These are phyloP conservation scores for Vimba vimba DNA, from an alignment of 2,113 vertebrate genomes.

Conservation along the genomic window DNA sequence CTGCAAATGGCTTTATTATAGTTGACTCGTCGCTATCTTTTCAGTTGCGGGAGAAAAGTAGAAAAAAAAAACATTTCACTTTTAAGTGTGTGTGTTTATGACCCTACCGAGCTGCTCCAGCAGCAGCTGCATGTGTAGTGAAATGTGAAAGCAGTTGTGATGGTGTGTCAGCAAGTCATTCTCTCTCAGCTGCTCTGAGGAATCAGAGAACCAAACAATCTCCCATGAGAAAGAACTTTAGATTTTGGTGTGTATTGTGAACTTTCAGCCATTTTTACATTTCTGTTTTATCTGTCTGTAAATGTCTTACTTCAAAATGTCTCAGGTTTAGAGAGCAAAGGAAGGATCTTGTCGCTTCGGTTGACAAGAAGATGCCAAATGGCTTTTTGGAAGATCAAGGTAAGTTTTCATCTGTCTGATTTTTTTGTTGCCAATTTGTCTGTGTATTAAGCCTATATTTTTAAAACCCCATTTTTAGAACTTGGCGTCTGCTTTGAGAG, in stretches of 20 bases:
- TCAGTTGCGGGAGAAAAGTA: not conserved
- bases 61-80: not conserved
- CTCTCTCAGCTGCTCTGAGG: constrained; percentile 49
- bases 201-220: constrained; percentile 34
- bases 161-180: constrained; percentile 39
- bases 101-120: constrained; percentile 19
- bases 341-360: constrained; percentile 87
- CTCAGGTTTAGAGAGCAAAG: constrained; percentile 91
- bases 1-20: not conserved
- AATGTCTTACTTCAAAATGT: constrained; percentile 25
- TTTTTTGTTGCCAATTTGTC: not conserved
- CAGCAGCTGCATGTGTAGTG: constrained; percentile 46
- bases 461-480: not conserved
- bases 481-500: not conserved
- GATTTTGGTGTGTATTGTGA: constrained; percentile 65
- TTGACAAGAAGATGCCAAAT: constrained; percentile 96
- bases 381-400: constrained; percentile 97
- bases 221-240: constrained; percentile 83
- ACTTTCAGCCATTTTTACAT: constrained; percentile 13
- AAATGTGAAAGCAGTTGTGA: constrained; percentile 48
- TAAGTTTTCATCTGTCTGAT: constrained; percentile 60
- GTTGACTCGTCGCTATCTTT: not conserved
- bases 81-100: constrained; percentile 26
- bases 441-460: not conserved
- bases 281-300: constrained; percentile 11